Evolutionary conservation across 2,113 vertebrate species (phyloP), one percentile per base, ranked within the genome.

Genomic region (Alouatta palliata): DNA sequence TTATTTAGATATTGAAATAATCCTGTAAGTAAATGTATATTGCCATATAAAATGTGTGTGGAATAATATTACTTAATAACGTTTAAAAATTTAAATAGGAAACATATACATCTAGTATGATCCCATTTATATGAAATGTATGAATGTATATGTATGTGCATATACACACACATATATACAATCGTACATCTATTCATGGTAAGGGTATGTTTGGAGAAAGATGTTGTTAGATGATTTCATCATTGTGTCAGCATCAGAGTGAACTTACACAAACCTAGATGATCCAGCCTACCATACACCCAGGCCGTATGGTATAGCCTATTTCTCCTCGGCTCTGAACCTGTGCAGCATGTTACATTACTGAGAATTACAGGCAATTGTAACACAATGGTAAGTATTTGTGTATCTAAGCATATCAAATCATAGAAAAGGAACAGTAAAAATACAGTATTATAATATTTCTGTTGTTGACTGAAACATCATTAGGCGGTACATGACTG

Each of bases 71-170:
- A 79, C 49, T 86, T 37, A 73, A 68, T 56, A 68, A 92, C 76
- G 17, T 54, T n/a, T 89, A 96, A 84, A 90, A 81, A 71, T 64
- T 80, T 40, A n/a, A 85, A 61, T 89, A 56, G 90, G 35, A 75
- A 52, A 7, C 11, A n/a, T 37, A 45, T 37, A 3, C 27, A 77
- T 40, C 32, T 76, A 64, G 32, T 17, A 17, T 32, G 32, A 83
- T 30, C 3, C 54, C 19, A 56, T 10, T 71, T 76, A 23, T 68
- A 37, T 37, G 70, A 90, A 82, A 61, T n/a, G 4, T 20, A 27
- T 40, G 16, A 35, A 0, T 80, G 16, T 6, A 4, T 49, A 14
- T 76, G 23, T 35, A 27, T 37, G 10, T 32, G 0, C 58, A 14
- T 9, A 8, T 54, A 7, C 5, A 13, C 25, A 8, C 2, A 45